Evolutionary conservation across 1,140 invertebrate genomes (phyloP).

Genomic region (Pollicipes pollicipes): DNA sequence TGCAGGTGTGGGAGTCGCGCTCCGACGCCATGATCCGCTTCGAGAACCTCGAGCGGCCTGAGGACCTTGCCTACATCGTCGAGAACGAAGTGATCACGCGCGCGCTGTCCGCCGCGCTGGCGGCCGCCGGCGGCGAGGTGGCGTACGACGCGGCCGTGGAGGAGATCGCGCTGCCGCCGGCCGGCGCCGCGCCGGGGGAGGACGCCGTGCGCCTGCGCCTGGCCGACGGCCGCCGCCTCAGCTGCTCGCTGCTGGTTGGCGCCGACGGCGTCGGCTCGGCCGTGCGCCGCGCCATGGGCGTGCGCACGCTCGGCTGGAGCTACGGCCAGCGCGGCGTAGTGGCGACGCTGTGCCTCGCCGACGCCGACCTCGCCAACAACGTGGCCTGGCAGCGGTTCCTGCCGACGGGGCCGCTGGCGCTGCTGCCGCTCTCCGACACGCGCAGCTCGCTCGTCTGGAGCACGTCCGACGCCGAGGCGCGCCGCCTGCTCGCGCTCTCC

Average conservation of each 20-base stretch:
- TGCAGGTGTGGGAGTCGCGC: slow-evolving; percentile 73
- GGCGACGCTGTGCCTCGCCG: slow-evolving; percentile 57
- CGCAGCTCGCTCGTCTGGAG: slow-evolving; percentile 84
- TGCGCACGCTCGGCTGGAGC: slow-evolving; percentile 55
- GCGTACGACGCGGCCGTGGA: background rate
- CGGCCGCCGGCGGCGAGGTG: background rate
- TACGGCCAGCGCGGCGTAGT: slow-evolving; percentile 83
- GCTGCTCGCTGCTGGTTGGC: slow-evolving; percentile 41
- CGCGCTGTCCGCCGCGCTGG: slow-evolving; percentile 36
- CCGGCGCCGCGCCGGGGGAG: background rate
- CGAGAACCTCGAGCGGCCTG: slow-evolving; percentile 43
- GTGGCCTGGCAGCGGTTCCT: slow-evolving; percentile 93
- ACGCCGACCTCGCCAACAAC: slow-evolving; percentile 40
- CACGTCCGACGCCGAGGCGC: slow-evolving; percentile 51
- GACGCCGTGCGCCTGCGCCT: background rate
- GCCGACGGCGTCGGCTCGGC: slow-evolving; percentile 81
- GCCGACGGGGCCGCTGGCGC: slow-evolving; percentile 70
- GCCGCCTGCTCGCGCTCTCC: slow-evolving; percentile 44
- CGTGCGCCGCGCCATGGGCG: slow-evolving; percentile 58
- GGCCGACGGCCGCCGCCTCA: background rate
- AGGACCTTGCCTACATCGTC: slow-evolving; percentile 74
- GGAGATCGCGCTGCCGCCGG: background rate
- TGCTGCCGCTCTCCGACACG: slow-evolving; percentile 61
- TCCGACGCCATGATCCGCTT: slow-evolving; percentile 76
- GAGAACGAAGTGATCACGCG: slow-evolving; percentile 77